Percentiles rank a stretch among this genome's conserved stretches.
phyloP scores from a whole-genome alignment of 2,797 vertebrate genomes.

The Coilia nasus region DNA sequence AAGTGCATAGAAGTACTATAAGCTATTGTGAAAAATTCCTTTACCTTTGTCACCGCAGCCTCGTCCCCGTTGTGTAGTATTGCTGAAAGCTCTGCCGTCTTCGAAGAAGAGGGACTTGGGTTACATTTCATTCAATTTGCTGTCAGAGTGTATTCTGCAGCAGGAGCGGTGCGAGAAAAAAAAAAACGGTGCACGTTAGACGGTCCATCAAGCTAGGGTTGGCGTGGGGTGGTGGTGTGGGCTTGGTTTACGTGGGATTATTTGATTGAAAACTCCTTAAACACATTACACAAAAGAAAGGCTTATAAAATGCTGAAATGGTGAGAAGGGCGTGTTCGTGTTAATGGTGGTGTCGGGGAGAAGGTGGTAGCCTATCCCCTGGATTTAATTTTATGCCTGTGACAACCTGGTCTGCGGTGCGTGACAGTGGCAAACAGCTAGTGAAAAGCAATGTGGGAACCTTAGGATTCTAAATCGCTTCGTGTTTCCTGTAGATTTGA shows the following conservation, averaged over 20 bases:
- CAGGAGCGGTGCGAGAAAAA: neutral
- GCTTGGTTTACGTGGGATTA: constrained; percentile 31
- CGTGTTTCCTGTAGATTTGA: neutral
- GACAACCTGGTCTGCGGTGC: neutral
- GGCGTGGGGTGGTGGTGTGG: constrained; percentile 43
- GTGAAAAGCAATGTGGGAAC: neutral
- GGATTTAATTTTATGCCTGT: constrained; percentile 19
- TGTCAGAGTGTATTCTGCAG: neutral
- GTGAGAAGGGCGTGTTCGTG: constrained; percentile 30
- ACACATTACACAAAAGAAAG: constrained; percentile 24
- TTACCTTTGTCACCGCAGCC: neutral
- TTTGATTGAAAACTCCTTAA: constrained; percentile 11
- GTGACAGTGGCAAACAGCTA: neutral
- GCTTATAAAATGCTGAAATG: neutral
- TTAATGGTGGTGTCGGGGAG: neutral
- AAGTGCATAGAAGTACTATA: neutral
- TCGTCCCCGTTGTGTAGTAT: neutral
- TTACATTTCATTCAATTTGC: constrained; percentile 18
- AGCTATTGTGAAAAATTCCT: neutral
- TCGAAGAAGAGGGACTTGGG: neutral
- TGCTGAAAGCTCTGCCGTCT: neutral
- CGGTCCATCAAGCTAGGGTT: constrained; percentile 31
- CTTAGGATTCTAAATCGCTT: neutral
- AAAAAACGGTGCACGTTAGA: neutral
- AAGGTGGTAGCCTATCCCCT: neutral